Evolutionary conservation across 2,113 vertebrate species (phyloP).

Genomic region (Erpornis zantholeuca): DNA sequence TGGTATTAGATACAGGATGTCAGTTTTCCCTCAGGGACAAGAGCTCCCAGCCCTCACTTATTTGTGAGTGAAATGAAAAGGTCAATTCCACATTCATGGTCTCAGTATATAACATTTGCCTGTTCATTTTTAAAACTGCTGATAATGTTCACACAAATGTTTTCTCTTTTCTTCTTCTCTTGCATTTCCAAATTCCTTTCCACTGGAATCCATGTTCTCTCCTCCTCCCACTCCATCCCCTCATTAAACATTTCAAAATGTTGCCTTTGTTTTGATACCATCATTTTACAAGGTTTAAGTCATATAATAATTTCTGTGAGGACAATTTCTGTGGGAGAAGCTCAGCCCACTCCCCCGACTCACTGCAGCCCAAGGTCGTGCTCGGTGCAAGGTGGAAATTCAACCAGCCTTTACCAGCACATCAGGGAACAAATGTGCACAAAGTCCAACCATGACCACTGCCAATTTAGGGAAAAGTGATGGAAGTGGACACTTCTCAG

Average conservation of each 20-base stretch:
- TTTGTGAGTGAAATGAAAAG: neutral
- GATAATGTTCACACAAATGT: neutral
- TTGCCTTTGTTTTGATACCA: constrained; percentile 48
- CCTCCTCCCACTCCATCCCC: constrained; percentile 2
- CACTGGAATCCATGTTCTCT: constrained; percentile 9
- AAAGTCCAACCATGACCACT: neutral
- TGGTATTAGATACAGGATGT: neutral
- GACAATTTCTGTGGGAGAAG: neutral
- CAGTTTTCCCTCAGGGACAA: neutral
- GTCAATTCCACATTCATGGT: neutral
- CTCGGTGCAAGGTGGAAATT: neutral
- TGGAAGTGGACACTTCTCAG: neutral
- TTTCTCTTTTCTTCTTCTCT: neutral
- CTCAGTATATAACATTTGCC: neutral
- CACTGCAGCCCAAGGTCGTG: neutral
- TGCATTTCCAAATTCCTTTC: constrained; percentile 52
- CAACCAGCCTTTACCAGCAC: neutral
- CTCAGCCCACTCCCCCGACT: neutral
- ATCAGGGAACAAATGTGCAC: neutral
- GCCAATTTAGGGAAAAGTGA: neutral
- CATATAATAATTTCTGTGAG: neutral
- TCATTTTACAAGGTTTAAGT: constrained; percentile 7
- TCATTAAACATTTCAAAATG: constrained; percentile 43
- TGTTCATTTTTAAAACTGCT: neutral
- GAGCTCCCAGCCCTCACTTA: neutral